phyloP scores from a whole-genome alignment of 1,140 invertebrate species.

The Tetragonula clypearis region DNA sequence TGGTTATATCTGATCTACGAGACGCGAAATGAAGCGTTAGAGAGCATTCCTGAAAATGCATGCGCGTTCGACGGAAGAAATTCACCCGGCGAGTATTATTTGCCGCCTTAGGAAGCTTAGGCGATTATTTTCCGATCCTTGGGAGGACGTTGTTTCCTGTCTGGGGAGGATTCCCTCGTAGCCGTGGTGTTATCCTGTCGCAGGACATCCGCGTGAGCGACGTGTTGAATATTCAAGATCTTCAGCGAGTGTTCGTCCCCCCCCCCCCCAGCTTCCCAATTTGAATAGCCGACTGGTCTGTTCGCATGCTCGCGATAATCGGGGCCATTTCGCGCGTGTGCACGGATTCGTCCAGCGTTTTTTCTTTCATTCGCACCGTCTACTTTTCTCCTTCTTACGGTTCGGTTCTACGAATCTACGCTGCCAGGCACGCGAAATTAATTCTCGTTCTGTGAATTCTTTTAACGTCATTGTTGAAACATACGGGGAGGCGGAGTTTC shows the following conservation, averaged over 20 bases:
- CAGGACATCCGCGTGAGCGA: conserved; percentile 13
- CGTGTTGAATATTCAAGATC: conserved; percentile 54
- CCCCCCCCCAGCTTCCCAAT: too few species aligned
- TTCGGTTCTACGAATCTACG: neutral
- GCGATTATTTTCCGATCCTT: conserved; percentile 35
- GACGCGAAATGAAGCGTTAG: too few species aligned
- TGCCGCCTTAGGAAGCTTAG: neutral
- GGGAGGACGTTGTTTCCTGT: conserved; percentile 15
- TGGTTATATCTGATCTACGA: too few species aligned
- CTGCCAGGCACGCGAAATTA: too few species aligned
- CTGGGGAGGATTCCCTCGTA: neutral
- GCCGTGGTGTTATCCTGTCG: conserved; percentile 10
- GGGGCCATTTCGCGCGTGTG: conserved; percentile 16
- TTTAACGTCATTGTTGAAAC: too few species aligned
- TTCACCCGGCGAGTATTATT: neutral
- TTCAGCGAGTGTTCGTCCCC: conserved; percentile 2
- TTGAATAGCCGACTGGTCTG: conserved; percentile 8
- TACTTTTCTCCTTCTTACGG: too few species aligned
- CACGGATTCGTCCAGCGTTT: neutral
- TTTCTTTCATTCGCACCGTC: neutral
- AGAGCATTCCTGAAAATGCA: too few species aligned
- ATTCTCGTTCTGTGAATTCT: too few species aligned
- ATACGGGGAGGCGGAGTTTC: too few species aligned
- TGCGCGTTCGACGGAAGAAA: neutral
- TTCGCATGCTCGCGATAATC: conserved; percentile 21